Evolutionary conservation across 2,888 invertebrate genomes (phyloP), one percentile per base, ranked within the genome.

Genomic region (Drosophila austrosaltans): DNA sequence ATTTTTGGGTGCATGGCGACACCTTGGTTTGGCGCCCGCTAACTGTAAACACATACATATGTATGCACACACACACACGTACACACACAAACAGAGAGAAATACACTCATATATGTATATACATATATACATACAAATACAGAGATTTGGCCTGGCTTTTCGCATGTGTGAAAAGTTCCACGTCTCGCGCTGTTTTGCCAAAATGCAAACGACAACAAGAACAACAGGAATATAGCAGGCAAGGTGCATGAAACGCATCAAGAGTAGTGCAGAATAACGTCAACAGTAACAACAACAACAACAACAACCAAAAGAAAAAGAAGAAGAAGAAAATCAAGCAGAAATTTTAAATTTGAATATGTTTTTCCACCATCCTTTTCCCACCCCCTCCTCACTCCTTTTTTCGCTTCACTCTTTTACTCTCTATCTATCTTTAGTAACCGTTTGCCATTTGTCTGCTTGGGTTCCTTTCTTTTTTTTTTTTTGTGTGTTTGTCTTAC

Each of bases 11-110:
- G 89, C 83, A 86, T 74, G 89, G 89, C 83, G 83, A 88, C 83
- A 84, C 83, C 83, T 88, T 83, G 83, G 83, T 84, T 83, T 84
- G 83, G 83, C 83, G 83, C 89, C 83, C 87, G 83, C 89, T 86
- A 81, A 86, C 83, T 86, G 83, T 83, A 84, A 88, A 81, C 87
- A 88, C 78, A 83, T 78, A 87, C 86, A 88, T 82, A 83, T 69
- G 83, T 74, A 76, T 78, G 64, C 32, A 39, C 53, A 28, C 63
- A 63, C 40, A 54, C 42, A 42, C 42, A 54, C 16, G 16, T 44
- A 66, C 60, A 58, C 39, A 44, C 39, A 36, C 36, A 36, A 39
- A 36, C 69, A 57, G 28, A 83, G 85, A 16, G 16, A 16, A 16
- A 16, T 16, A 80, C 86, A 87, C 78, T 87, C 76, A 87, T 82